Conservation (phyloP, 2,797 vertebrate species). For the Spizella passerina region DNA sequence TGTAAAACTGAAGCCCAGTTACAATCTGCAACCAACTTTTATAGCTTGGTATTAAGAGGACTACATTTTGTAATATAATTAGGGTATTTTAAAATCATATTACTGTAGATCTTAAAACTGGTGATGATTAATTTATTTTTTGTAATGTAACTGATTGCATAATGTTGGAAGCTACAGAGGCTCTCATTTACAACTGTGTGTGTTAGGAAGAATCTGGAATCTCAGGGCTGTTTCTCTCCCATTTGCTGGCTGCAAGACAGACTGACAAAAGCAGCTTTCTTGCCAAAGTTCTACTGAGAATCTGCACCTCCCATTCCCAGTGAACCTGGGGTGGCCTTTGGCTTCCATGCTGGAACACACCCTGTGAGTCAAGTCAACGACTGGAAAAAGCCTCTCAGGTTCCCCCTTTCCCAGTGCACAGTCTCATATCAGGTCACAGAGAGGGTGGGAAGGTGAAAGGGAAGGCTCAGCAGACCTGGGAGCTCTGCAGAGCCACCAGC, state of each 20-base stretch:
- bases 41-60: neutral
- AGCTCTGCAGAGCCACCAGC: neutral
- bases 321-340: conserved; percentile 3
- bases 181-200: neutral
- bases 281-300: conserved; percentile 8
- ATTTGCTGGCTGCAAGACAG: neutral
- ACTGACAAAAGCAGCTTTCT: neutral
- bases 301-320: conserved; percentile 15
- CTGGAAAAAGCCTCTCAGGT: neutral
- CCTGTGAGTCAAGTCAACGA: neutral
- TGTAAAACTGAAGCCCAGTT: neutral
- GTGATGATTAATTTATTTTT: neutral
- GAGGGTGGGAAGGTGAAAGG: neutral
- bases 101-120: neutral
- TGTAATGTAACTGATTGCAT: neutral
- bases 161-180: neutral
- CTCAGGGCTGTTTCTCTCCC: neutral
- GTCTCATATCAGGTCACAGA: neutral
- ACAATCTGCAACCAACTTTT: neutral
- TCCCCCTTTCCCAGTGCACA: neutral
- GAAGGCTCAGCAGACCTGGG: neutral
- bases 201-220: neutral
- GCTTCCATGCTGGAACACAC: neutral
- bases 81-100: neutral
- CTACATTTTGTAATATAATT: neutral